Evolutionary conservation across 1,140 invertebrate genomes (phyloP).

Genomic region (Papilio polyxenes): DNA sequence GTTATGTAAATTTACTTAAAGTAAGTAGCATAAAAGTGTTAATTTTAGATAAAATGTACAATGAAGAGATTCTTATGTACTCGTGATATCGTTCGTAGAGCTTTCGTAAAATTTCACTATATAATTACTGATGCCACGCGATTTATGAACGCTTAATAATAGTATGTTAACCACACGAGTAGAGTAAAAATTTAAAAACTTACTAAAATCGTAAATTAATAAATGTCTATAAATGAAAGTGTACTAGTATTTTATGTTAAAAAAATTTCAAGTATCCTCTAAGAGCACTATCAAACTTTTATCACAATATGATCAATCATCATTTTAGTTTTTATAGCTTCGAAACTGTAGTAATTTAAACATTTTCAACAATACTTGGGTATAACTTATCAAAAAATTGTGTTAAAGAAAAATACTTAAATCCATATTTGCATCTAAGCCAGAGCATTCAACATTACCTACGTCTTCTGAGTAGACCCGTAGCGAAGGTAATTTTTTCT

Average conservation of each 20-base stretch:
- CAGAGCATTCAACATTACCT: not conserved
- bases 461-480: not conserved
- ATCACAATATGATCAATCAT: not conserved
- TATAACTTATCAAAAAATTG: not conserved
- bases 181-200: not conserved
- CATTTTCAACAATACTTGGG: not conserved
- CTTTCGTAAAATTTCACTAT: not conserved
- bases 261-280: not conserved
- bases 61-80: not conserved
- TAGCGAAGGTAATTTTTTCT: not conserved
- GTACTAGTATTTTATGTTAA: not conserved
- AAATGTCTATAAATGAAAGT: not conserved
- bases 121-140: not conserved
- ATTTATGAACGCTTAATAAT: not conserved
- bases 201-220: not conserved
- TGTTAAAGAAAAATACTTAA: too few species aligned
- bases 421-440: not conserved
- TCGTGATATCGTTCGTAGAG: not conserved
- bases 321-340: too few species aligned
- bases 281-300: not conserved
- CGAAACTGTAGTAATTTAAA: not conserved
- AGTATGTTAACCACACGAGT: not conserved
- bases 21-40: not conserved
- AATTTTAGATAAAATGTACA: not conserved
- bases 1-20: not conserved